These are phyloP conservation scores for Caenorhabditis imperialis DNA, from an alignment of 2,888 invertebrate genomes.

Conservation along the genomic window DNA sequence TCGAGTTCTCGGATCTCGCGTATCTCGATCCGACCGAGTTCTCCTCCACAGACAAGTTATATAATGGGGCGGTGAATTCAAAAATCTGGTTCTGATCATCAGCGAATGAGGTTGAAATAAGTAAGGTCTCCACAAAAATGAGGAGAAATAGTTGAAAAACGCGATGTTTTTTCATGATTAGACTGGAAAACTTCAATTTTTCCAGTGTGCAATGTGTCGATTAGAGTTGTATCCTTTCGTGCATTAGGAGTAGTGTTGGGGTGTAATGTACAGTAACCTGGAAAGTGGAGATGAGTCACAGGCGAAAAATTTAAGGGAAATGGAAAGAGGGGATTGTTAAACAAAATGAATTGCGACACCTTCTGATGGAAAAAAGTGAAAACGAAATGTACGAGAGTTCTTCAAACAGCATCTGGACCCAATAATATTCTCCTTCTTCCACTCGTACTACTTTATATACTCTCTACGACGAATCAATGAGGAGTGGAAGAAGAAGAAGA, in stretches of 20 bases:
- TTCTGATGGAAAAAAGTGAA: neutral
- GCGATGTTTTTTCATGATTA: constrained; percentile 41
- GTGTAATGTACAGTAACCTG: too few species aligned
- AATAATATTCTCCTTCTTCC: neutral
- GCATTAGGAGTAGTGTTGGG: too few species aligned
- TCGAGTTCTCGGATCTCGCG: constrained; percentile 81
- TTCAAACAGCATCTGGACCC: too few species aligned
- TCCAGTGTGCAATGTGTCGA: too few species aligned
- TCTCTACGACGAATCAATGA: neutral
- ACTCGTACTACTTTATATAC: neutral
- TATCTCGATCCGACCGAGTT: constrained; percentile 81
- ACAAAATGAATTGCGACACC: too few species aligned
- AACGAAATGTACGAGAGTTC: neutral
- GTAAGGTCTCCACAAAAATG: too few species aligned
- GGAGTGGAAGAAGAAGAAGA: too few species aligned
- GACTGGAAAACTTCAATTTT: too few species aligned
- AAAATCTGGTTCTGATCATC: constrained; percentile 80
- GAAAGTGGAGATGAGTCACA: too few species aligned
- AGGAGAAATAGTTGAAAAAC: constrained; percentile 39
- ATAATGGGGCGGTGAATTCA: constrained; percentile 85
- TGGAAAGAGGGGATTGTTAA: too few species aligned
- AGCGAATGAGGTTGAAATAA: constrained; percentile 4
- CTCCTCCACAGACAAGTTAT: constrained; percentile 92
- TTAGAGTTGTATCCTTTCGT: too few species aligned
- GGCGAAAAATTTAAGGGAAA: neutral